These are phyloP conservation scores for Platalea minor DNA, from an alignment of 2,797 vertebrate species.

Conservation along the genomic window DNA sequence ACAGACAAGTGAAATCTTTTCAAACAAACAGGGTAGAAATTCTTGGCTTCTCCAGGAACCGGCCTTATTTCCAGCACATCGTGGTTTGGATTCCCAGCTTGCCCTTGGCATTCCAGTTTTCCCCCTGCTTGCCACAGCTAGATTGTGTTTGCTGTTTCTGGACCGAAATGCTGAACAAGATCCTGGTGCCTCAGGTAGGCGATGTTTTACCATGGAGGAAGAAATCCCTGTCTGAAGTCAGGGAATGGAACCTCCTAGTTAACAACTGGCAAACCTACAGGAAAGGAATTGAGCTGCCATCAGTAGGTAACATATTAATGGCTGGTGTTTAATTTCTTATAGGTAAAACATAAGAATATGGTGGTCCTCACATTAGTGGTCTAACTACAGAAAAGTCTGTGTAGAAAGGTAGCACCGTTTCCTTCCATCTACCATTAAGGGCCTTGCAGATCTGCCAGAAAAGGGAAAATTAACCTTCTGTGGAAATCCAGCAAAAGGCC, in stretches of 20 bases:
- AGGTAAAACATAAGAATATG: conserved; percentile 45
- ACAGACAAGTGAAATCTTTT: conserved; percentile 61
- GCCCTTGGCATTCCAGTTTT: conserved; percentile 69
- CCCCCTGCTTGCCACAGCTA: conserved; percentile 71
- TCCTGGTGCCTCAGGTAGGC: conserved; percentile 76
- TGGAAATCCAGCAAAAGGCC: conserved; percentile 52
- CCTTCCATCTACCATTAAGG: conserved; percentile 54
- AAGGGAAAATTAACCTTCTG: conserved; percentile 47
- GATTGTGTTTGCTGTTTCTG: conserved; percentile 82
- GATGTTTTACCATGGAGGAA: conserved; percentile 70
- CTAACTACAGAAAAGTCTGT: conserved; percentile 13
- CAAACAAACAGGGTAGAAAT: conserved; percentile 72
- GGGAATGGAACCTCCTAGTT: conserved; percentile 59
- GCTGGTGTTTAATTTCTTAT: conserved; percentile 47
- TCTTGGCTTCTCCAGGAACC: conserved; percentile 71
- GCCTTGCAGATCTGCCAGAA: conserved; percentile 48
- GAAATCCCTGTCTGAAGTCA: conserved; percentile 64
- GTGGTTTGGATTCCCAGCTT: conserved; percentile 73
- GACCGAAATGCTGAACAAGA: conserved; percentile 70
- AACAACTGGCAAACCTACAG: conserved; percentile 32
- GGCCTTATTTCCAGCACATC: conserved; percentile 65
- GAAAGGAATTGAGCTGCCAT: conserved; percentile 37
- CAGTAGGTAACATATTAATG: conserved; percentile 30
- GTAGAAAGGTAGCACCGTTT: conserved; percentile 6
- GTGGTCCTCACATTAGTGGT: conserved; percentile 45